Base-by-base conservation (phyloP, 2,797 vertebrate species). In the Xenopus petersii region DNA sequence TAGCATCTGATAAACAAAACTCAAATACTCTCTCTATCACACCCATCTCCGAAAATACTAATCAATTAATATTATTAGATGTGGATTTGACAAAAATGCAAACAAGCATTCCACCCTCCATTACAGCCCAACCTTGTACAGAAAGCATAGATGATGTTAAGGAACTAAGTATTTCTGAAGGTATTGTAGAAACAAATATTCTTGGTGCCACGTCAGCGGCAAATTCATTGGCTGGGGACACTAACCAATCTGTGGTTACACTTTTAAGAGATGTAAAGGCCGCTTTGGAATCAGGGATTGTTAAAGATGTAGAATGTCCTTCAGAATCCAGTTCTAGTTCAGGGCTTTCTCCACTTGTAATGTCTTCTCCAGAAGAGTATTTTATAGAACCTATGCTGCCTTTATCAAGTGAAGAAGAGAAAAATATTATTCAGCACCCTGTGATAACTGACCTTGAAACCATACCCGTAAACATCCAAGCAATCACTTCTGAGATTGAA, bases 211-310 rank as follows among this genome's bases (percentile, higher is more conserved):
- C 51, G 42, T 63, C 21, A 56, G 36, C 62, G 54, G 17, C 60
- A 15, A 16, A 70, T 15, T 8, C 59, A 69, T 16, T 54, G 36
- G 1, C 2, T n/a, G 26, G 30, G 30, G 77, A 74, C 12, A 71
- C 71, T 68, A 64, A 48, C 24, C 87, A 66, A 0, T 83, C 89
- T 67, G 81, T 81, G 54, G 67, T 67, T 73, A 67, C 64, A 59
- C 80, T 82, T 16, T 82, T 86, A 66, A 84, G 74, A 59, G 85
- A 85, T 84, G 80, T 2, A 0, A 86, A 85, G 60, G 78, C 67
- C 66, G 82, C 81, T 71, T 71, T 6, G 0, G 83, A 84, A 46
- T 77, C 70, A 59, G 71, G 60, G 67, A 21, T 5, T 0, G 48
- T 61, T 16, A 59, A 4, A 51, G 73, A 12, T 55, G 36, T 59